phyloP scores from a whole-genome alignment of 1,140 invertebrate species.

The Sarcophaga peregrina region DNA sequence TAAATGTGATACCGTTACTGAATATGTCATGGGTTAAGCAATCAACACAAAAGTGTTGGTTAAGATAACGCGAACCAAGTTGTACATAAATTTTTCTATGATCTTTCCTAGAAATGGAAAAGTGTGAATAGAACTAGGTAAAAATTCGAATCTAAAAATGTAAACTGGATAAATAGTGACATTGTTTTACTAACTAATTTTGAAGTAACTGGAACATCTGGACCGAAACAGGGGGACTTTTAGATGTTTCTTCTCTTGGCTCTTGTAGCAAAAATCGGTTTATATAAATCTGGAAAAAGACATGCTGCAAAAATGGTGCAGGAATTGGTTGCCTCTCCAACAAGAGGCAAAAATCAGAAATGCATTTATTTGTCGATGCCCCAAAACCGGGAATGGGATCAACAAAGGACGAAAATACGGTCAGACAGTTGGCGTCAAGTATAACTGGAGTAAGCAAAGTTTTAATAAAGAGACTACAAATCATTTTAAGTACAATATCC shows the following conservation, averaged over 20 bases:
- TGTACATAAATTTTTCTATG: too few species aligned
- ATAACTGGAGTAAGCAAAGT: too few species aligned
- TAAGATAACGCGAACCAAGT: not conserved
- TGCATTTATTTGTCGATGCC: constrained; percentile 51
- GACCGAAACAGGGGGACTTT: not conserved
- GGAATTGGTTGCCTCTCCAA: constrained; percentile 10
- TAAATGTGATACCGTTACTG: constrained; percentile 7
- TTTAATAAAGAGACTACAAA: too few species aligned
- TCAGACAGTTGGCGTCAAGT: constrained; percentile 57
- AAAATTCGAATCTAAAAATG: constrained; percentile 27
- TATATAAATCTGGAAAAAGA: constrained; percentile 38
- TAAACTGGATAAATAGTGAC: constrained; percentile 10
- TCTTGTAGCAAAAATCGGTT: constrained; percentile 7
- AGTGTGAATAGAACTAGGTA: constrained; percentile 7
- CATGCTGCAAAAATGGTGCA: constrained; percentile 32
- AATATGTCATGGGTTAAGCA: constrained; percentile 6
- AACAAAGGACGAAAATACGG: constrained; percentile 65
- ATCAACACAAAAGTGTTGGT: not conserved
- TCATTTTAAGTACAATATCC: too few species aligned
- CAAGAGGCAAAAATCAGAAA: constrained; percentile 16
- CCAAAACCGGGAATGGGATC: constrained; percentile 61
- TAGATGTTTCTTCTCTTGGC: constrained; percentile 33
- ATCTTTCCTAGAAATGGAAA: constrained; percentile 14
- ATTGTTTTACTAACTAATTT: not conserved
- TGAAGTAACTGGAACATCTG: too few species aligned